These are phyloP conservation scores for Genyomyrus donnyi DNA, from an alignment of 2,113 vertebrate species.

Conservation along the genomic window DNA sequence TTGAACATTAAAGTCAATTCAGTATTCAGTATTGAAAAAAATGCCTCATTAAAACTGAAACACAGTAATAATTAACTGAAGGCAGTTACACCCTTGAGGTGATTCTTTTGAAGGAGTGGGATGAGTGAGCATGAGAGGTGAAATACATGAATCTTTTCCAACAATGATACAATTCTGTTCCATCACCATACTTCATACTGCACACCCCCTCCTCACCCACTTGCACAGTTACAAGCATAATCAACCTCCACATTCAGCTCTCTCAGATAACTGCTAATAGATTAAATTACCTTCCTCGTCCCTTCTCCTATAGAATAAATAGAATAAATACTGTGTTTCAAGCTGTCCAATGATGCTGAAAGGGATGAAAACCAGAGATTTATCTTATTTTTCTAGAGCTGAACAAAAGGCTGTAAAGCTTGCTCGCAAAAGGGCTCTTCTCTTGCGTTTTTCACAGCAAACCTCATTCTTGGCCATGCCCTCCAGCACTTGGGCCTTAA, in stretches of 20 bases:
- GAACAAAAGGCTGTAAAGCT: neutral
- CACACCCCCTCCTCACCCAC: neutral
- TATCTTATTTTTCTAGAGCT: neutral
- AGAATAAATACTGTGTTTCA: neutral
- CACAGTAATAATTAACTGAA: neutral
- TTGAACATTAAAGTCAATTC: neutral
- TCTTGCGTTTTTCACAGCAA: neutral
- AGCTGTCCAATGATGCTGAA: neutral
- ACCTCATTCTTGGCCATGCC: constrained; percentile 4
- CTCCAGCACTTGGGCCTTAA: neutral
- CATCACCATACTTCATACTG: neutral
- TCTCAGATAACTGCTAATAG: neutral
- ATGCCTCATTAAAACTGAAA: neutral
- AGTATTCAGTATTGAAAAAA: neutral
- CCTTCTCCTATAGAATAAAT: neutral
- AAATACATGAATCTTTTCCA: neutral
- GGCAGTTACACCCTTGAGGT: neutral
- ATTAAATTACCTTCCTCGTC: neutral
- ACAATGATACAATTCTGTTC: neutral
- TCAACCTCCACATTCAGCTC: neutral
- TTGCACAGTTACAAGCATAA: neutral
- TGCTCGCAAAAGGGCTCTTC: neutral
- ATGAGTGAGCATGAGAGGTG: neutral
- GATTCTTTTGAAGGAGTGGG: neutral
- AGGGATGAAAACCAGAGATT: neutral